Base-by-base conservation (phyloP, 2,888 invertebrate genomes). In the Machimus rusticus region DNA sequence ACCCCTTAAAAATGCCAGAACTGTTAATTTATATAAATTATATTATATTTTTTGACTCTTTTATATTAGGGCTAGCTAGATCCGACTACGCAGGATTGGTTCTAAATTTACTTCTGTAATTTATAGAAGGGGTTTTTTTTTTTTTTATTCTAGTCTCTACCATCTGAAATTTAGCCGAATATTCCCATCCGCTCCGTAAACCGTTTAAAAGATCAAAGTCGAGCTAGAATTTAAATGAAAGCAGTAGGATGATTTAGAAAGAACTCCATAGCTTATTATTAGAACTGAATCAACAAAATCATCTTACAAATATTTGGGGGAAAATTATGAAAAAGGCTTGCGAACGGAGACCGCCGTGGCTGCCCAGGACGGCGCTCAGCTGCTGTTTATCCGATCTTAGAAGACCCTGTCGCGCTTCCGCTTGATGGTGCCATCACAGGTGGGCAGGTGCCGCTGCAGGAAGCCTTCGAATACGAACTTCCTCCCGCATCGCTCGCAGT, bases 401-500 rank as follows among this genome's bases (percentile, higher is more conserved):
- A 87, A 81, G 43, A 87, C 87, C n/a, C 87, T 57, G 66, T 87
- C 87, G 12, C 92, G 91, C 81, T 88, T 89, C 1, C 92, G 90
- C 88, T 92, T 92, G 82, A 92, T 92, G 51, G 92, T 93, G 23
- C 92, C 92, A 90, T 92, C 93, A 88, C 92, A 92, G 31, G 91
- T 91, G 19, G 92, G 92, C 88, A 92, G 87, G 89, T 92, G 92
- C 1, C 92, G 91, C 79, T 92, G 92, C 31, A 92, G 89, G 89
- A 92, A 92, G 8, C 92, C 92, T 79, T 92, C 92, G 12, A 92
- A 92, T 2, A 92, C 93, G 37, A 92, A 92, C 87, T 92, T 92
- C 19, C 92, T 90, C 0, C 93, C 92, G 85, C 92, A 92, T 0
- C 92, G 91, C 1, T 91, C 91, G 86, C 92, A 92, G 82, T 90